Evolutionary conservation across 2,113 vertebrate genomes (phyloP).

Genomic region (Pseudonaja textilis): DNA sequence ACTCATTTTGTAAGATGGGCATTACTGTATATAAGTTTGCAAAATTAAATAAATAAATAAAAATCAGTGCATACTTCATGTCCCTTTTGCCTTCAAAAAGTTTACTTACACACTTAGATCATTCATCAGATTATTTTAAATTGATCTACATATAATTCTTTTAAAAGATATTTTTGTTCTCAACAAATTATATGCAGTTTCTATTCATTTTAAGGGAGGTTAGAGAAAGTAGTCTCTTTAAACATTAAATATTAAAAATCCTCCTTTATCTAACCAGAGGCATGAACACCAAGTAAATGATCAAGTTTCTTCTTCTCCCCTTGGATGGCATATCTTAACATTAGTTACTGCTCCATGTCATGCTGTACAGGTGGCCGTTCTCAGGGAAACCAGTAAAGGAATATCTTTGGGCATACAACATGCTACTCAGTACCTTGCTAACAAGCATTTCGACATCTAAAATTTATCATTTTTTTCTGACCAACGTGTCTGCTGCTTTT

Average conservation of each 20-base stretch:
- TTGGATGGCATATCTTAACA: background rate
- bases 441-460: background rate
- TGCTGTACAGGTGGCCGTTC: background rate
- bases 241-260: conserved; percentile 23
- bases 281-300: conserved; percentile 12
- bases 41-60: background rate
- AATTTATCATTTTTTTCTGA: background rate
- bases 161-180: background rate
- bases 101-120: background rate
- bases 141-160: background rate
- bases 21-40: background rate
- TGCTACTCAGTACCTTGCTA: background rate
- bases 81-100: background rate
- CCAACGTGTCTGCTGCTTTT: background rate
- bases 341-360: background rate
- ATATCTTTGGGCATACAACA: background rate
- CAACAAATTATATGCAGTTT: background rate
- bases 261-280: conserved; percentile 5
- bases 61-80: background rate
- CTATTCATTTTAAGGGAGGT: background rate
- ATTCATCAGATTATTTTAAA: background rate
- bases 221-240: conserved; percentile 11
- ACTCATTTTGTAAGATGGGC: background rate
- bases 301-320: conserved; percentile 7
- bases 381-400: background rate